These are phyloP conservation scores for Acanthurus tractus DNA, from an alignment of 2,797 vertebrate species.

Conservation along the genomic window DNA sequence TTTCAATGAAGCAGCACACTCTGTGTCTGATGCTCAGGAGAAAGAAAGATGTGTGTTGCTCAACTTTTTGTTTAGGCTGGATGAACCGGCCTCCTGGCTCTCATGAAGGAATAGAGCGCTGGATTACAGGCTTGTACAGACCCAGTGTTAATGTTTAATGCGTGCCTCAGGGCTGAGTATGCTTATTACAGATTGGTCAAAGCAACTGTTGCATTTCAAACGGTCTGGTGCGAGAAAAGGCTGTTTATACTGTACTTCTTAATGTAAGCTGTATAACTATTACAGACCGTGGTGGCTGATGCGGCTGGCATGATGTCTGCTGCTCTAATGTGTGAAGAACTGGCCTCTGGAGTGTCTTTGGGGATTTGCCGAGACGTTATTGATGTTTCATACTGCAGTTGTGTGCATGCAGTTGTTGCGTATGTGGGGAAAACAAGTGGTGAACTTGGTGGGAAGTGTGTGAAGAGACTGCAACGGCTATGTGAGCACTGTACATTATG, in stretches of 20 bases:
- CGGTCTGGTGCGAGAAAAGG: slow-evolving; percentile 39
- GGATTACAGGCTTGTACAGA: slow-evolving; percentile 68
- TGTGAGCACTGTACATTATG: not conserved
- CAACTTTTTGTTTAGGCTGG: slow-evolving; percentile 33
- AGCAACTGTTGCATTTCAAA: slow-evolving; percentile 76
- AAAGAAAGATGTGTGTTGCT: slow-evolving; percentile 33
- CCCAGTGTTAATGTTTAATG: slow-evolving; percentile 81
- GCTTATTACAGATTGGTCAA: slow-evolving; percentile 70
- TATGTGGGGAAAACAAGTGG: not conserved
- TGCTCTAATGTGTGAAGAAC: slow-evolving; percentile 68
- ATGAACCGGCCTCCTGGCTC: slow-evolving; percentile 53
- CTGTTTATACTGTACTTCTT: slow-evolving; percentile 65
- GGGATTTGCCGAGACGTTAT: slow-evolving; percentile 61
- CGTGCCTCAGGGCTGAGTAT: slow-evolving; percentile 66
- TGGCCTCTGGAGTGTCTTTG: slow-evolving; percentile 57
- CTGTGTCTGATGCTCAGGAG: slow-evolving; percentile 14
- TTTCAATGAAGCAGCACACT: slow-evolving; percentile 13
- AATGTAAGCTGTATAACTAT: slow-evolving; percentile 65
- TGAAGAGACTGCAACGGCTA: not conserved
- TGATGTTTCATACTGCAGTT: slow-evolving; percentile 57
- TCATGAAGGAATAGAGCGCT: slow-evolving; percentile 53
- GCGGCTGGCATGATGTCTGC: slow-evolving; percentile 66
- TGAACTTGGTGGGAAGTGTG: slow-evolving; percentile 17
- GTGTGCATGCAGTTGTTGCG: slow-evolving; percentile 27
- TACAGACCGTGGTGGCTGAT: slow-evolving; percentile 58